Percentiles rank a stretch among this genome's conserved stretches.
Conservation (phyloP, 1,140 invertebrate species). For the Conus ventricosus region DNA sequence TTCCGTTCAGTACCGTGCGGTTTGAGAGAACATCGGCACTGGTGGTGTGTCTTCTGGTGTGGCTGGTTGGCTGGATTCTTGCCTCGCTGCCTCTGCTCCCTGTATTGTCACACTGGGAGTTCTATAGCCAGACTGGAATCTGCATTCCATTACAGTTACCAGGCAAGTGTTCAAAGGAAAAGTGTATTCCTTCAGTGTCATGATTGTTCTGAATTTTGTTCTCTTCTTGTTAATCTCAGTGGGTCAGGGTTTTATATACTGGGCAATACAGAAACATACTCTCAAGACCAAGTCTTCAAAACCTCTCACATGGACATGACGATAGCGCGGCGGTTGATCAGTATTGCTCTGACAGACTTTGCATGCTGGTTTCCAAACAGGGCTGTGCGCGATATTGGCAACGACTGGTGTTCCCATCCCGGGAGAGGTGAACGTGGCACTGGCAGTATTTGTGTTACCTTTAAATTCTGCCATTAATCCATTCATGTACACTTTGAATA, state of each 20-base stretch:
- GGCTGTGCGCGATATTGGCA: no score
- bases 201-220: constrained; percentile 50
- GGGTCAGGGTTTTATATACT: constrained; percentile 52
- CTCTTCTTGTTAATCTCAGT: constrained; percentile 45
- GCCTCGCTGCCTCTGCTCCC: constrained; percentile 41
- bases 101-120: constrained; percentile 45
- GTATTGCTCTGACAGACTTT: no score
- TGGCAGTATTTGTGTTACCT: no score
- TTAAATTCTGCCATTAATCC: no score
- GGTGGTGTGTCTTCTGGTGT: constrained; percentile 18
- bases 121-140: constrained; percentile 49
- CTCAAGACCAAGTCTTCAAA: no score
- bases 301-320: no score
- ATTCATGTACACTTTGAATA: no score
- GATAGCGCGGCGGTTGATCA: no score
- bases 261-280: neutral
- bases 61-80: constrained; percentile 40
- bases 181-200: constrained; percentile 46
- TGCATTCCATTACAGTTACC: constrained; percentile 53
- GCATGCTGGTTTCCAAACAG: no score
- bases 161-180: constrained; percentile 34
- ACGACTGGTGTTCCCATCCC: no score
- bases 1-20: constrained; percentile 49
- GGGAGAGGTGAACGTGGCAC: no score
- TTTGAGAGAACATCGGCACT: constrained; percentile 29